A percentile compares a stretch with the other conserved stretches of the same genome.
Conservation (phyloP, 1,140 invertebrate species). For the Teleopsis dalmanni region DNA sequence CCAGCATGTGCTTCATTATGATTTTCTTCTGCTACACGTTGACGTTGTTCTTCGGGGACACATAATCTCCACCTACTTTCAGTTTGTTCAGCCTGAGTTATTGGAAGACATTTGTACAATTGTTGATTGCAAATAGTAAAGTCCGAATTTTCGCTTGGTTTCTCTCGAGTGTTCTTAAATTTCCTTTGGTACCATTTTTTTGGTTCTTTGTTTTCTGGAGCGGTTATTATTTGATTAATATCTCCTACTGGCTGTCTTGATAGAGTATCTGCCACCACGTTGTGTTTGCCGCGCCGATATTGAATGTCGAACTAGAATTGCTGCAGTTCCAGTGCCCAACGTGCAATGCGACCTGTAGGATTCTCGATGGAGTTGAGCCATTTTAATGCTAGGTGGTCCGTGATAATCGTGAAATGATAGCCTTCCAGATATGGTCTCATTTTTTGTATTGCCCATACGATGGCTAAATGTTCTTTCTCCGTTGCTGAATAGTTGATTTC, state of each 20-base stretch:
- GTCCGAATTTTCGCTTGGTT: not conserved
- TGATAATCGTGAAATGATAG: too few relatives aligned
- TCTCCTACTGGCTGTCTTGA: slow-evolving; percentile 9
- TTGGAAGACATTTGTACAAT: not conserved
- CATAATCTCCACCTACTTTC: not conserved
- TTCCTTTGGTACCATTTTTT: not conserved
- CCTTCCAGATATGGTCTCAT: too few relatives aligned
- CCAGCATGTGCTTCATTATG: not conserved
- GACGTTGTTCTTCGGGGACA: not conserved
- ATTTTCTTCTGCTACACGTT: not conserved
- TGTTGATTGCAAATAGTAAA: not conserved
- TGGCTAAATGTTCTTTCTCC: too few relatives aligned
- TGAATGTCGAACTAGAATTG: slow-evolving; percentile 17
- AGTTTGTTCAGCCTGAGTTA: not conserved
- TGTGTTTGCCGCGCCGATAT: slow-evolving; percentile 19
- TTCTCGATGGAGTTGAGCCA: slow-evolving; percentile 37
- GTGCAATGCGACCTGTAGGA: slow-evolving; percentile 15
- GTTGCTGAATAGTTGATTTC: too few relatives aligned
- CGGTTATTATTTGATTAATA: not conserved
- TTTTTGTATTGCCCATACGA: too few relatives aligned
- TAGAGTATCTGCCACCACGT: slow-evolving; percentile 22
- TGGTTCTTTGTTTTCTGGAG: not conserved
- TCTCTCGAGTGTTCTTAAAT: not conserved
- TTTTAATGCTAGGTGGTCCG: slow-evolving; percentile 24
- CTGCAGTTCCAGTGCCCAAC: slow-evolving; percentile 18